Evolutionary conservation across 1,140 invertebrate species (phyloP), one percentile per base, ranked within the genome.

Genomic region (Whitmania pigra): DNA sequence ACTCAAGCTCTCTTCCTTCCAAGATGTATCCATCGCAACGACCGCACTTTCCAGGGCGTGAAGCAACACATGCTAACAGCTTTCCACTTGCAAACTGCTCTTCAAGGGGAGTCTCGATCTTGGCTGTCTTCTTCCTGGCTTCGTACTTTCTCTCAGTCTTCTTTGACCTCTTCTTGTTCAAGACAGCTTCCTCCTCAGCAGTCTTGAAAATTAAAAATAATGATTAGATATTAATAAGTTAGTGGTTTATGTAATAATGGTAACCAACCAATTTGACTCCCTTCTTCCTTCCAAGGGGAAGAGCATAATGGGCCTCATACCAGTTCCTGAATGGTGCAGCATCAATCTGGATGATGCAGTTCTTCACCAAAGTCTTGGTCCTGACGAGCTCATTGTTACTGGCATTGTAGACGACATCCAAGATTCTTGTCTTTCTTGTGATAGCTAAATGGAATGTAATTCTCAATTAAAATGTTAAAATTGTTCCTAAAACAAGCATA

Each of bases 361-460:
- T 97, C 83, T 99, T 99, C 66, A 99, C 95, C 76, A 99, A 85
- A 31, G 97, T 99, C 83, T 99, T 99, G 74, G 96, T 99, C 84
- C 97, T 88, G 43, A 99, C 95, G 86, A 99, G 87, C 83, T 98
- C 95, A 77, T 86, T 86, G 86, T 97, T 99, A 73, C 92, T 95
- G 22, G 97, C 94, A 85, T 99, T 99, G 87, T 99, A 99, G 18
- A 99, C 92, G 67, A 98, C 94, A 85, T 99, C 97, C 80, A 99
- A 95, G 78, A 99, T 92, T 88, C 96, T 90, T 43, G 95, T 94
- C 84, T 95, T 98, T 67, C 93, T 88, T 18, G 96, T 89, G 74
- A 88, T 84, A 75, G 86, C 88, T 89, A 70, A 31, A 18, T 71
- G 9, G 13, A 49, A 7, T 49, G 2, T 2, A 36, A 36, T 49